These are phyloP conservation scores for Penaeus indicus DNA, from an alignment of 1,140 invertebrate genomes.

Conservation along the genomic window DNA sequence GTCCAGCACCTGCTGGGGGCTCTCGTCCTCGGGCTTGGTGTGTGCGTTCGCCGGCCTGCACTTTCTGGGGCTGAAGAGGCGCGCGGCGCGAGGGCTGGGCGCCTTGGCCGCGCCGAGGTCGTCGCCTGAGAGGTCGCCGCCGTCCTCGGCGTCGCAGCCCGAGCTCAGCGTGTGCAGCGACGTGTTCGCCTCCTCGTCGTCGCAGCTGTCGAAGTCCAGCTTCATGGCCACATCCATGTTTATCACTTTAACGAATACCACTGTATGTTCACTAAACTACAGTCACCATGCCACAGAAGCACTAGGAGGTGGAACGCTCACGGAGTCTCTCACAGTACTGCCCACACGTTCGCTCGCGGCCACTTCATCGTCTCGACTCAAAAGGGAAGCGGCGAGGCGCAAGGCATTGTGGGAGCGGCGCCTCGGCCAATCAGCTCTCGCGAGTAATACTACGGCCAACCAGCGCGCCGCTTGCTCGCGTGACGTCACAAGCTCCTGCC, in stretches of 20 bases:
- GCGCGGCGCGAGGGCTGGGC: constrained; percentile 33
- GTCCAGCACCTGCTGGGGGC: constrained; percentile 32
- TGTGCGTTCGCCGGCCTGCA: constrained; percentile 29
- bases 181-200: constrained; percentile 49
- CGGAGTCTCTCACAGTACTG: constrained; percentile 39
- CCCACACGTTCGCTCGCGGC: constrained; percentile 34
- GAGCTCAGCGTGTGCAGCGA: constrained; percentile 57
- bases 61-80: constrained; percentile 61
- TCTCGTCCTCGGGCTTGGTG: neutral
- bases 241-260: neutral
- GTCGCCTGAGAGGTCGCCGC: constrained; percentile 44
- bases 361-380: constrained; percentile 60
- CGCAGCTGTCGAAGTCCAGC: constrained; percentile 55
- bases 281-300: constrained; percentile 26
- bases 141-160: constrained; percentile 50
- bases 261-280: neutral
- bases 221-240: constrained; percentile 60
- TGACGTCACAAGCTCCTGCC: constrained; percentile 41
- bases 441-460: constrained; percentile 36
- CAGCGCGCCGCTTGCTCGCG: constrained; percentile 7
- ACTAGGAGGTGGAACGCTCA: neutral
- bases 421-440: constrained; percentile 45
- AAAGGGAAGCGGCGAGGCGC: constrained; percentile 58
- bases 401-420: constrained; percentile 41
- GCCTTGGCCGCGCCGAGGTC: neutral